Evolutionary conservation across 2,888 invertebrate genomes (phyloP).

Genomic region (Busseola fusca): DNA sequence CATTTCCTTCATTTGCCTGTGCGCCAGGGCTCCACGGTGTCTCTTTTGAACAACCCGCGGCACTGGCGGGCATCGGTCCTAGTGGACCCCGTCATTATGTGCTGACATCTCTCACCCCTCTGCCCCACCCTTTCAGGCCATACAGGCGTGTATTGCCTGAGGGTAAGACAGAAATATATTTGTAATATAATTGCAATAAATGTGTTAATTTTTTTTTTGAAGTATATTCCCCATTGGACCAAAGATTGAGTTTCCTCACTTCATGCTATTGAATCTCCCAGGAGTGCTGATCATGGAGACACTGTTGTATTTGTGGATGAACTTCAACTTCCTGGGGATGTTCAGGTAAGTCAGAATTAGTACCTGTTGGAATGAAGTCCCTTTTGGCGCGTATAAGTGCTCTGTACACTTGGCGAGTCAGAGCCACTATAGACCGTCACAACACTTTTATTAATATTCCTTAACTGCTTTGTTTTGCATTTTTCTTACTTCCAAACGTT

Average conservation of each 20-base stretch:
- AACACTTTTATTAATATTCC: neutral
- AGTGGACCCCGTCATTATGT: too few relatives aligned
- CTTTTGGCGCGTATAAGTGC: neutral
- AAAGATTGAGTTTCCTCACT: slow-evolving; percentile 78
- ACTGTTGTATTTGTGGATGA: slow-evolving; percentile 80
- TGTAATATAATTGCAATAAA: too few relatives aligned
- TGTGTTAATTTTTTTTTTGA: slow-evolving; percentile 7
- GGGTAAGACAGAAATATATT: too few relatives aligned
- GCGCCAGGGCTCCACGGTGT: too few relatives aligned
- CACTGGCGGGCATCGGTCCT: too few relatives aligned
- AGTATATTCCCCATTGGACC: slow-evolving; percentile 77
- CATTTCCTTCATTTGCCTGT: too few relatives aligned
- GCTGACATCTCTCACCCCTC: too few relatives aligned
- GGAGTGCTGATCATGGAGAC: slow-evolving; percentile 78
- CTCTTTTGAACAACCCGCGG: too few relatives aligned
- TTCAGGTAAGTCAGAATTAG: slow-evolving; percentile 70
- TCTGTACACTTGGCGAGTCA: neutral
- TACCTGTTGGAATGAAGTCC: neutral
- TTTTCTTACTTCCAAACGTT: neutral
- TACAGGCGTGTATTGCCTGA: too few relatives aligned
- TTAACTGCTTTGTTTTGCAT: neutral
- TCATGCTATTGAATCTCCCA: slow-evolving; percentile 78
- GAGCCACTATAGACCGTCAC: neutral
- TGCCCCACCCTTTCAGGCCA: too few relatives aligned
- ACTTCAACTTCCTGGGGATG: slow-evolving; percentile 81